phyloP scores from a whole-genome alignment of 2,888 invertebrate genomes.

The Dryobota labecula region DNA sequence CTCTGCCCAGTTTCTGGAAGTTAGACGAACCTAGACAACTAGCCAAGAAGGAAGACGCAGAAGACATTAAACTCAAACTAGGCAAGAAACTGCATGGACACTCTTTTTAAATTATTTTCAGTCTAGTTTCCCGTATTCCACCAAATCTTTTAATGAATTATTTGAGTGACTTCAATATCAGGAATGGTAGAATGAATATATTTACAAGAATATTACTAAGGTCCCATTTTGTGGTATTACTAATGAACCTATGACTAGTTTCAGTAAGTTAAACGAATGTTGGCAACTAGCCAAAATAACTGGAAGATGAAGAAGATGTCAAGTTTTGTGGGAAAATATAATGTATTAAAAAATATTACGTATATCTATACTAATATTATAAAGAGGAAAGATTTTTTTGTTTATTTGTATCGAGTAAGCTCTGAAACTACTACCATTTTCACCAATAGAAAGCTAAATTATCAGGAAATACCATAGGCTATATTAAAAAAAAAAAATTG shows the following conservation, averaged over 20 bases:
- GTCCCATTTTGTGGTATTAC: constrained; percentile 25
- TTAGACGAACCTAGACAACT: constrained; percentile 18
- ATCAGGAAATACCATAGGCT: too few relatives aligned
- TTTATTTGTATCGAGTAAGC: too few relatives aligned
- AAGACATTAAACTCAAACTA: neutral
- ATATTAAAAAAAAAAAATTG: too few relatives aligned
- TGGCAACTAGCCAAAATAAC: constrained; percentile 19
- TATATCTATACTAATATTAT: too few relatives aligned
- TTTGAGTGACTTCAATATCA: neutral
- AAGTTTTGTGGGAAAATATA: constrained; percentile 1
- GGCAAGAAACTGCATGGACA: neutral
- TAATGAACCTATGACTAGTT: constrained; percentile 19
- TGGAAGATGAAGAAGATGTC: neutral
- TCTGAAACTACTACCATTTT: too few relatives aligned
- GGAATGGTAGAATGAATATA: neutral
- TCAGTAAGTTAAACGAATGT: constrained; percentile 15
- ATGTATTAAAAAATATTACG: too few relatives aligned
- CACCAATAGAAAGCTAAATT: too few relatives aligned
- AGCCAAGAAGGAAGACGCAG: constrained; percentile 17
- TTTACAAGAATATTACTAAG: constrained; percentile 9
- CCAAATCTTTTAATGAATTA: neutral
- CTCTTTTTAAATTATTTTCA: neutral
- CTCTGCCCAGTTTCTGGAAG: constrained; percentile 12
- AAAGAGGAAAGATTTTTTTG: too few relatives aligned
- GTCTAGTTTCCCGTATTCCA: neutral